Base-by-base conservation (phyloP, 2,888 invertebrate genomes). In the Melanargia galathea region DNA sequence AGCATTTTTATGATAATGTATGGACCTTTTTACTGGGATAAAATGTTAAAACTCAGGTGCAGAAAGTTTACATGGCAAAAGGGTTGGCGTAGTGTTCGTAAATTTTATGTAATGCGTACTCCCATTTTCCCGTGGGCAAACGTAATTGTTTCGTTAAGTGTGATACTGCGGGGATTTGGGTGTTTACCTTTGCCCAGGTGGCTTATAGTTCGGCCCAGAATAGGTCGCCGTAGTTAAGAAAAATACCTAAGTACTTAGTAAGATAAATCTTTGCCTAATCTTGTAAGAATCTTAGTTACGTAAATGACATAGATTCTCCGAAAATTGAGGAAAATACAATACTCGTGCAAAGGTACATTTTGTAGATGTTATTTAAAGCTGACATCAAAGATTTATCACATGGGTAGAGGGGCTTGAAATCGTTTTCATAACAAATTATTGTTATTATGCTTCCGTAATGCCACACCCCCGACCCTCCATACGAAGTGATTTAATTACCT, bases 161-260 rank as follows among this genome's bases (percentile, higher is more conserved):
- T 52, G 52, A 13, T 52, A 52, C 52, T 35, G 30, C 30, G 16
- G 51, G 51, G 18, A 46, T 51, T 35, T 35, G 35, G 52, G 35
- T 20, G 20, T 52, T 49, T 49, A 52, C 52, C 13, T 20, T 35
- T 35, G 6, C 13, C 35, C 33, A 6, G 16, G 8, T 13, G 35
- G 20, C 18, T 35, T 22, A 20, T 20, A 8, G 20, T 5, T 20
- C 6, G 11, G 11, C 13, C 20, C 10, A 35, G 18, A 20, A 52
- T 35, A 35, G 4, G 7, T 5, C 20, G 6, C 6, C 13, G 20
- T 18, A 18, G 40, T 35, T 35, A 8, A 35, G 20, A 35, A 22
- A 43, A 20, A 35, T 35, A n/a, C n/a, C n/a, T n/a, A n/a, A n/a
- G n/a, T n/a, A n/a, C n/a, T n/a, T n/a, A 52, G 20, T 35, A 7